Conservation (phyloP, 2,888 invertebrate species). For the Drosophila paranaensis region DNA sequence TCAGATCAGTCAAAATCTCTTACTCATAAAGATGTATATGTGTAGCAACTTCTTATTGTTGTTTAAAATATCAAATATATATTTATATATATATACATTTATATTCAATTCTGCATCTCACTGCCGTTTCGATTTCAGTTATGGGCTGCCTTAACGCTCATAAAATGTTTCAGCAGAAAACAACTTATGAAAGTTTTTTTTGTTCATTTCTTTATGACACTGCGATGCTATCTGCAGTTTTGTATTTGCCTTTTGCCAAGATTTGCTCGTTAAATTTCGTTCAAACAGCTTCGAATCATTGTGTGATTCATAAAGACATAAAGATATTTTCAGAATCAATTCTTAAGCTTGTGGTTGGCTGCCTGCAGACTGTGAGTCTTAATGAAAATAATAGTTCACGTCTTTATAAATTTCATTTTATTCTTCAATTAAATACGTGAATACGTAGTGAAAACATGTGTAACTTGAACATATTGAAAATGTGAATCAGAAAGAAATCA, state of each 20-base stretch:
- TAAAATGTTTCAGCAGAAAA: slow-evolving; percentile 70
- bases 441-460: too few relatives aligned
- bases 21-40: background rate
- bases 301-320: slow-evolving; percentile 65
- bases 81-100: slow-evolving; percentile 3
- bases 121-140: slow-evolving; percentile 16
- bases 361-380: background rate
- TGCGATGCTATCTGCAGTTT: slow-evolving; percentile 64
- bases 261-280: slow-evolving; percentile 56
- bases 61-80: background rate
- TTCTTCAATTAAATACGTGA: background rate
- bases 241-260: slow-evolving; percentile 26
- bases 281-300: slow-evolving; percentile 44
- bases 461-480: background rate
- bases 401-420: background rate
- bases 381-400: background rate
- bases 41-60: background rate
- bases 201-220: slow-evolving; percentile 56
- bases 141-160: slow-evolving; percentile 32
- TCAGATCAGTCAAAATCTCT: slow-evolving; percentile 10
- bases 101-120: slow-evolving; percentile 27
- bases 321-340: slow-evolving; percentile 34
- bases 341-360: slow-evolving; percentile 3
- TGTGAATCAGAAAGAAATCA: background rate
- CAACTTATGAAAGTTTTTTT: slow-evolving; percentile 68